phyloP scores from a whole-genome alignment of 2,888 invertebrate genomes.

The Leuctra nigra region DNA sequence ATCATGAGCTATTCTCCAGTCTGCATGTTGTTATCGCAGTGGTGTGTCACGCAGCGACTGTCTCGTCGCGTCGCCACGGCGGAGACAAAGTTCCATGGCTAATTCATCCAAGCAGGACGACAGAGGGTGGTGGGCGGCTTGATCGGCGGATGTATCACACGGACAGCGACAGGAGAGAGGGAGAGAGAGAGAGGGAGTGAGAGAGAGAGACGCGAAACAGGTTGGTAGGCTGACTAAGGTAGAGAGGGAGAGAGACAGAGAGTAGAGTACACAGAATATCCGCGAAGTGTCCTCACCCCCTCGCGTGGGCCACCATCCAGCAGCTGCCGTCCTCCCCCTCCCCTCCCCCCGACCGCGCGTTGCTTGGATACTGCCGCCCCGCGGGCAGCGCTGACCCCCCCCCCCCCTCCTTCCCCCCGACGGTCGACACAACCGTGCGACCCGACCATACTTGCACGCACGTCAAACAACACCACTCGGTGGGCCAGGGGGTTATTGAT shows the following conservation, averaged over 20 bases:
- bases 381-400: conserved; percentile 25
- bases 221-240: background rate
- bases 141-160: background rate
- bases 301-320: conserved; percentile 24
- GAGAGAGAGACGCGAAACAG: conserved; percentile 6
- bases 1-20: too few relatives aligned
- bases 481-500: conserved; percentile 28
- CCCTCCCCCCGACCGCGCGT: conserved; percentile 32
- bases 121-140: background rate
- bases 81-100: too few relatives aligned
- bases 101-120: too few relatives aligned
- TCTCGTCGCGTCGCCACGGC: too few relatives aligned
- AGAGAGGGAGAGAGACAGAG: too few relatives aligned
- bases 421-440: conserved; percentile 36
- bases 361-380: conserved; percentile 36
- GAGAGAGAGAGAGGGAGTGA: conserved; percentile 20
- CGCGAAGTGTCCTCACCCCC: conserved; percentile 23
- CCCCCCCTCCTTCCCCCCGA: conserved; percentile 32
- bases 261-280: background rate
- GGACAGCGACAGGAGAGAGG: background rate
- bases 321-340: conserved; percentile 23
- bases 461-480: conserved; percentile 2
- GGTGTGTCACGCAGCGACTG: too few relatives aligned
- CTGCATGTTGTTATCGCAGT: too few relatives aligned
- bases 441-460: conserved; percentile 22